A percentile compares a stretch with the other conserved stretches of the same genome.
phyloP scores from a whole-genome alignment of 2,888 invertebrate species.

The Odontothrips loti region DNA sequence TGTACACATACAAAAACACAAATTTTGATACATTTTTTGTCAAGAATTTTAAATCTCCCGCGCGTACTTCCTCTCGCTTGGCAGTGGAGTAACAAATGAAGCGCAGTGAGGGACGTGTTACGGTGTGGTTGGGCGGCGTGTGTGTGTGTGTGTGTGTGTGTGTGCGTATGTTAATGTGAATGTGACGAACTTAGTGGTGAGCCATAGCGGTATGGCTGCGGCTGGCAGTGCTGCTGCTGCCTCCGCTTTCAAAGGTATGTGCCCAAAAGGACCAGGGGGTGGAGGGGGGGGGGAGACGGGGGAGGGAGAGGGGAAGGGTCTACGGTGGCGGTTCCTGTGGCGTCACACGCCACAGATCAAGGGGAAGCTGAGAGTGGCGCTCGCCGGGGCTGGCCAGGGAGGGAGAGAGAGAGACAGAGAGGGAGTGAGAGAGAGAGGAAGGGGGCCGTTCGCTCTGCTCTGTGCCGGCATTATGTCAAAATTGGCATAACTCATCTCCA shows the following conservation, averaged over 20 bases:
- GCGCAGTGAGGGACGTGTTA: no score
- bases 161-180: no score
- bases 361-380: constrained; percentile 3
- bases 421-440: background rate
- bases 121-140: no score
- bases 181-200: background rate
- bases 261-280: no score
- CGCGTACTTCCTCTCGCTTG: no score
- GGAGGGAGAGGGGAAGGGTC: background rate
- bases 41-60: no score
- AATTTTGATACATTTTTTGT: no score
- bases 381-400: background rate
- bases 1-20: no score
- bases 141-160: no score
- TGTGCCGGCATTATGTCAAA: constrained; percentile 16
- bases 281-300: background rate
- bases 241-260: background rate
- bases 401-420: background rate
- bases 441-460: background rate
- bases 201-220: background rate
- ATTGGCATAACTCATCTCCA: constrained; percentile 24
- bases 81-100: no score
- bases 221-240: background rate
- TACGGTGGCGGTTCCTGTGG: background rate
- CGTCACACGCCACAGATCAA: constrained; percentile 26